Evolutionary conservation across 2,113 vertebrate genomes (phyloP).

Genomic region (Catharus minimus): DNA sequence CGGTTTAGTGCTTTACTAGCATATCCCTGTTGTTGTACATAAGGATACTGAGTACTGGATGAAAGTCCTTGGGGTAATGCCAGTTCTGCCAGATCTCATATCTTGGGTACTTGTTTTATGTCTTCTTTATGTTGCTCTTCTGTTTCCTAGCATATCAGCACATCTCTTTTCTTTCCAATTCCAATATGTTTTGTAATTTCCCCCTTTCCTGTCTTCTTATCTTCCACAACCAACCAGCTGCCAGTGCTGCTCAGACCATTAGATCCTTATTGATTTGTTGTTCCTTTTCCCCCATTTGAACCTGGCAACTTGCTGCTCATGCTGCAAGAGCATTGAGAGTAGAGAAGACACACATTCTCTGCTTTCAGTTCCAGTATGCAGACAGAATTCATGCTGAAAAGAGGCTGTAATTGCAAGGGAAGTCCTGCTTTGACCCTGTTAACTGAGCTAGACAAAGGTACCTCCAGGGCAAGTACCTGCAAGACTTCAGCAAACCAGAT

Average conservation of each 20-base stretch:
- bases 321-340: background rate
- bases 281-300: background rate
- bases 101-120: background rate
- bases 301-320: background rate
- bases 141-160: background rate
- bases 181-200: background rate
- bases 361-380: background rate
- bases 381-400: background rate
- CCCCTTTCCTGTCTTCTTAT: background rate
- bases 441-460: background rate
- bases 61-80: background rate
- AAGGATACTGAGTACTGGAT: background rate
- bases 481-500: background rate
- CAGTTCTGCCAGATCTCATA: background rate
- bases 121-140: background rate
- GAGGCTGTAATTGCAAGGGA: background rate
- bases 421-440: background rate
- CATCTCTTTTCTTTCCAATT: background rate
- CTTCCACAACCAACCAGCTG: background rate
- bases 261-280: background rate
- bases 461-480: background rate
- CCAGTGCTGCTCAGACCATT: background rate
- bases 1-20: background rate
- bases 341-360: background rate
- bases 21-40: background rate